Percentiles rank a stretch among this genome's conserved stretches.
Conservation (phyloP, 2,888 invertebrate species). For the Torymus aiolomorphi region DNA sequence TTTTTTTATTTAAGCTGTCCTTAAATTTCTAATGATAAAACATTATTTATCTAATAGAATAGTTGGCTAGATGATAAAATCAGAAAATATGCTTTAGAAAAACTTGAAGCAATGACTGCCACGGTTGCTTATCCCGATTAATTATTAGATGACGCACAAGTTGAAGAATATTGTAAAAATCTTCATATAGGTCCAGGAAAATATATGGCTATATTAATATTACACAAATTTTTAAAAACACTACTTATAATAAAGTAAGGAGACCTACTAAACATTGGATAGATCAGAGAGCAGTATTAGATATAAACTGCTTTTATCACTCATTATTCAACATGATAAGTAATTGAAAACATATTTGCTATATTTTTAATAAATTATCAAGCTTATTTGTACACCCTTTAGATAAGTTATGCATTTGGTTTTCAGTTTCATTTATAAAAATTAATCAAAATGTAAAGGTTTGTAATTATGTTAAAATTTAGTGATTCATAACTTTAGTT, state of each 20-base stretch:
- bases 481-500: no score
- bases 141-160: conserved; percentile 73
- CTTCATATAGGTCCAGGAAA: conserved; percentile 9
- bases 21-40: neutral
- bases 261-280: conserved; percentile 59
- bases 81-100: conserved; percentile 73
- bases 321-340: no score
- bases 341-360: no score
- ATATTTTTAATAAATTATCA: no score
- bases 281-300: no score
- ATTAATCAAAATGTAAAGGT: no score
- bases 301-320: no score
- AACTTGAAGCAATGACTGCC: conserved; percentile 19
- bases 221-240: conserved; percentile 88
- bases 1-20: no score
- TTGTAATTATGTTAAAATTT: no score
- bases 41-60: conserved; percentile 1
- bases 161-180: conserved; percentile 39
- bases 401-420: no score
- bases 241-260: conserved; percentile 85
- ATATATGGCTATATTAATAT: conserved; percentile 23
- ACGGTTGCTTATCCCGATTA: conserved; percentile 83
- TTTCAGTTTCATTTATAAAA: no score
- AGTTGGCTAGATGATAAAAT: conserved; percentile 33
- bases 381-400: no score